These are phyloP conservation scores for Penaeus chinensis DNA, from an alignment of 1,140 invertebrate genomes.

Conservation along the genomic window DNA sequence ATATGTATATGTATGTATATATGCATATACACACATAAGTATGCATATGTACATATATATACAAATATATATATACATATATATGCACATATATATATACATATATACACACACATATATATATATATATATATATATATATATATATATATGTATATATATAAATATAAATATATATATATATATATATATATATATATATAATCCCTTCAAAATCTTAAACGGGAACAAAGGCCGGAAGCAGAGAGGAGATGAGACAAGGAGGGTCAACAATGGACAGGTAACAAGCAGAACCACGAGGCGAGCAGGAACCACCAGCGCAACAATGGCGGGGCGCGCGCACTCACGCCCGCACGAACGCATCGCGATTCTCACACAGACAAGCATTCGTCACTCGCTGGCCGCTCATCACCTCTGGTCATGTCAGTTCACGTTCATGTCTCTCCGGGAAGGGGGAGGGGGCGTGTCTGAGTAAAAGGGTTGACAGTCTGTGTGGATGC, in stretches of 20 bases:
- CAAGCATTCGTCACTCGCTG: too few species aligned
- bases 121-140: slow-evolving; percentile 14
- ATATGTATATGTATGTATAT: slow-evolving; percentile 6
- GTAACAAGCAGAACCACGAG: slow-evolving; percentile 18
- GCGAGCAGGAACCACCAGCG: slow-evolving; percentile 4
- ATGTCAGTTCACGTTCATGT: too few species aligned
- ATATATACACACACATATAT: not conserved
- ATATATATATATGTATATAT: slow-evolving; percentile 21
- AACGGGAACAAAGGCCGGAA: not conserved
- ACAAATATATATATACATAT: not conserved
- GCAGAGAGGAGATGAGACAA: too few species aligned
- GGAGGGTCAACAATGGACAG: not conserved
- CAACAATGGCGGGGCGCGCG: slow-evolving; percentile 2
- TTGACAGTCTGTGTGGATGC: too few species aligned
- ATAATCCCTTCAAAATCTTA: not conserved
- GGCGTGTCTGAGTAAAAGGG: too few species aligned
- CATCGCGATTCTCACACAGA: too few species aligned
- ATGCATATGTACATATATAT: not conserved
- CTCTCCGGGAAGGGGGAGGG: too few species aligned
- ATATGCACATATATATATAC: not conserved
- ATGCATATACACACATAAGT: not conserved
- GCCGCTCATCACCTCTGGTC: too few species aligned
- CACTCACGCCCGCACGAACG: not conserved
- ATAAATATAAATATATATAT: slow-evolving; percentile 14
- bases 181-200: slow-evolving; percentile 17